Conservation (phyloP, 2,888 invertebrate genomes). For the Strigamia transsilvanica region DNA sequence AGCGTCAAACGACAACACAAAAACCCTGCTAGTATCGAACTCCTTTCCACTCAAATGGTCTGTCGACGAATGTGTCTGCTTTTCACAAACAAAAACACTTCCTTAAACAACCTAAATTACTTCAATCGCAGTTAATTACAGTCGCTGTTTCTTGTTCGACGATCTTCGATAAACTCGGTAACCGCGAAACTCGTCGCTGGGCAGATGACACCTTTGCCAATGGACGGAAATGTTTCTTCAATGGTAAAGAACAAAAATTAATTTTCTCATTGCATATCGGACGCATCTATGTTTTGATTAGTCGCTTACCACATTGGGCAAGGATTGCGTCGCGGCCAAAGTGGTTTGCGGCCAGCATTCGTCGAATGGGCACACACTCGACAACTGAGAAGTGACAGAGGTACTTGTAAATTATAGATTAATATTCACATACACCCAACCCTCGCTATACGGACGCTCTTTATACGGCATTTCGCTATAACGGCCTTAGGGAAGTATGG, state of each 20-base stretch:
- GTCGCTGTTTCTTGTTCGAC: neutral
- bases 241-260: neutral
- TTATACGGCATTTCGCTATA: too few species aligned
- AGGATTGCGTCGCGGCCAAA: slow-evolving; percentile 4
- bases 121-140: too few species aligned
- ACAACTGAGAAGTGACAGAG: neutral
- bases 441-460: too few species aligned
- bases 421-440: too few species aligned
- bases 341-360: slow-evolving; percentile 24
- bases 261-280: neutral
- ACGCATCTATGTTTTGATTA: neutral
- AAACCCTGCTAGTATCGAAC: too few species aligned
- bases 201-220: neutral
- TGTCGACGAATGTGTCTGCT: too few species aligned
- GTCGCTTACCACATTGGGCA: neutral
- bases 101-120: neutral
- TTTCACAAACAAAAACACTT: neutral
- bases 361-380: neutral
- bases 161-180: slow-evolving; percentile 19
- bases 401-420: too few species aligned
- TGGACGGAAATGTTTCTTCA: neutral
- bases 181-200: slow-evolving; percentile 20
- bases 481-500: too few species aligned
- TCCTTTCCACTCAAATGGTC: too few species aligned
- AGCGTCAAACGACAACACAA: too few species aligned